Evolutionary conservation across 1,140 invertebrate species (phyloP).

Genomic region (Drosophila eugracilis): DNA sequence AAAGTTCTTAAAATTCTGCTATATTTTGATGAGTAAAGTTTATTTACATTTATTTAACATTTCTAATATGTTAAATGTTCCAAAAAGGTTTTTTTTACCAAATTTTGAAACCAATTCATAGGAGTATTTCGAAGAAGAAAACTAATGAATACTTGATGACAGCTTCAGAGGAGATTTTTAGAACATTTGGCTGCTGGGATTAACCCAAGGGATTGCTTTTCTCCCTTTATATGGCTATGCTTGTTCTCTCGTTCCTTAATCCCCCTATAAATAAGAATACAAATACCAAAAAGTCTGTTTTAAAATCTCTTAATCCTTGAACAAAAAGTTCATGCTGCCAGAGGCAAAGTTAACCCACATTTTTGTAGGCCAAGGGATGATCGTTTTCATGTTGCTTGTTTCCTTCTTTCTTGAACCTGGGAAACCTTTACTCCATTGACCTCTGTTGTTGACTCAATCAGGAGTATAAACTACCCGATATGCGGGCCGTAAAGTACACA

Average conservation of each 20-base stretch:
- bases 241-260: constrained; percentile 1
- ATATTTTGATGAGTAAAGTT: too few relatives aligned
- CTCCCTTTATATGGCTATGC: not conserved
- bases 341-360: constrained; percentile 50
- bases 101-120: not conserved
- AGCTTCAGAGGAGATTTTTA: constrained; percentile 5
- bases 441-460: constrained; percentile 43
- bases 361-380: constrained; percentile 24
- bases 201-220: not conserved
- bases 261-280: constrained; percentile 8
- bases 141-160: constrained; percentile 25
- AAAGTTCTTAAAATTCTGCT: too few relatives aligned
- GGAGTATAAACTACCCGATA: constrained; percentile 8
- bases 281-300: constrained; percentile 16
- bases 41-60: too few relatives aligned
- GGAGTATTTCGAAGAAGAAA: not conserved
- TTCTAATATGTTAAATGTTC: too few relatives aligned
- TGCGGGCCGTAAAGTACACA: constrained; percentile 26
- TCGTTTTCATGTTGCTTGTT: not conserved
- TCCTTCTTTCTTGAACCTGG: not conserved
- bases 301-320: constrained; percentile 38
- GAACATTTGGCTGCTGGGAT: constrained; percentile 1
- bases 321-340: constrained; percentile 20
- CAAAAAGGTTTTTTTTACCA: too few relatives aligned
- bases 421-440: constrained; percentile 27